Base-by-base conservation (phyloP, 2,797 vertebrate species). In the Hybognathus amarus region DNA sequence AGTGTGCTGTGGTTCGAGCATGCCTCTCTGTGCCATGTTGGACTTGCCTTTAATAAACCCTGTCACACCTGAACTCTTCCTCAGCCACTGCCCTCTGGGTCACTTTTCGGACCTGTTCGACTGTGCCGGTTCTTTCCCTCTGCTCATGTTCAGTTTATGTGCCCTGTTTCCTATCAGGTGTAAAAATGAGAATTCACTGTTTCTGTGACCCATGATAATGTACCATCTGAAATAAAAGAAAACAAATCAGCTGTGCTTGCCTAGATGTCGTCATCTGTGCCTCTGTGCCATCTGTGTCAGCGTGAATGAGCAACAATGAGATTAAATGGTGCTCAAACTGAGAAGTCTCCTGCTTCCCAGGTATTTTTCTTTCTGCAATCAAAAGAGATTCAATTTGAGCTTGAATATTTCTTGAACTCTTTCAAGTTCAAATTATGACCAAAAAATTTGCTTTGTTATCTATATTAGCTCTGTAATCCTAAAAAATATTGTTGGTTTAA, bases 111-210 rank as follows among this genome's bases (percentile, higher is more conserved):
- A 61, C 56, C 76, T 64, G 30, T 64, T 73, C 36, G 40, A 61
- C 54, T 61, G 56, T 61, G 27, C 76, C 17, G 22, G 17, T 64
- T 78, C 67, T 71, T 71, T 61, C 45, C 27, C 24, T 63, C 76
- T 79, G 30, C 61, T 73, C 42, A 70, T 52, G 22, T 61, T 69
- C 80, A 85, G 83, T 79, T 87, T 87, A 86, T 90, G 89, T 83
- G 79, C 50, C 66, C 84, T 90, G 82, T 90, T 85, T 90, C 84
- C 88, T 83, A 84, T 86, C 81, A 82, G 80, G 76, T 87, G 83
- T 87, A 79, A 69, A 81, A 70, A 67, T 64, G 66, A 84, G 78
- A 87, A 79, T 79, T 88, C 85, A 79, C 79, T 85, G 85, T 88
- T 87, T 78, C 79, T 87, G 84, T 87, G 84, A 87, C 71, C 63